These are phyloP conservation scores for Euthynnus affinis DNA, from an alignment of 2,797 vertebrate species.

Conservation along the genomic window DNA sequence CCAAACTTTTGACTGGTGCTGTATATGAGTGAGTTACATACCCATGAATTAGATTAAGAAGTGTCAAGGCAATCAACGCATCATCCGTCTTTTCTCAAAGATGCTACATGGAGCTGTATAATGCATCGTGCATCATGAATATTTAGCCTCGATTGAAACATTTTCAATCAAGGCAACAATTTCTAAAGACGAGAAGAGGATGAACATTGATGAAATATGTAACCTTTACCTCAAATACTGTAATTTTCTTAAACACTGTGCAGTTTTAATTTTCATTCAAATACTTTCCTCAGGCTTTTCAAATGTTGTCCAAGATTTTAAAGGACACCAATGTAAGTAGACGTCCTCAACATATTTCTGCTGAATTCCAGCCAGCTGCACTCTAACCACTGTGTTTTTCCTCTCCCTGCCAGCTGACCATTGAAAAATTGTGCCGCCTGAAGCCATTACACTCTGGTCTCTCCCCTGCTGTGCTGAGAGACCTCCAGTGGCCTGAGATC, in stretches of 20 bases:
- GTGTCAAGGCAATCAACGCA: constrained; percentile 4
- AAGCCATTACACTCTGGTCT: constrained; percentile 87
- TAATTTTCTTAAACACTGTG: background rate
- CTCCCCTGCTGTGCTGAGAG: constrained; percentile 84
- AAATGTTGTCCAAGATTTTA: constrained; percentile 86
- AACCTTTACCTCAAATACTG: background rate
- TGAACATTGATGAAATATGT: background rate
- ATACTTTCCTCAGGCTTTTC: constrained; percentile 84
- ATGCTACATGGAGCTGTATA: background rate
- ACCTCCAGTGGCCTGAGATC: constrained; percentile 78
- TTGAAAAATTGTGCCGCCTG: constrained; percentile 86
- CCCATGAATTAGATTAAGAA: background rate
- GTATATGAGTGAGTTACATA: background rate
- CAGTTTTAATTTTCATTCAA: constrained; percentile 2
- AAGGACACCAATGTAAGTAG: constrained; percentile 87
- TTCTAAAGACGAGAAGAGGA: background rate
- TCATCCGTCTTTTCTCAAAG: constrained; percentile 4
- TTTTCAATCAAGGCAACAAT: background rate
- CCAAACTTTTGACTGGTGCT: no score
- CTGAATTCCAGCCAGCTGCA: constrained; percentile 25
- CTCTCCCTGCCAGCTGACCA: constrained; percentile 79
- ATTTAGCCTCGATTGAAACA: background rate
- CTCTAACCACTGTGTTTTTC: constrained; percentile 34
- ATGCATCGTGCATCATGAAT: background rate
- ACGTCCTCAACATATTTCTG: constrained; percentile 30